Conservation (phyloP, 2,888 invertebrate species). For the Torymus tubicola region DNA sequence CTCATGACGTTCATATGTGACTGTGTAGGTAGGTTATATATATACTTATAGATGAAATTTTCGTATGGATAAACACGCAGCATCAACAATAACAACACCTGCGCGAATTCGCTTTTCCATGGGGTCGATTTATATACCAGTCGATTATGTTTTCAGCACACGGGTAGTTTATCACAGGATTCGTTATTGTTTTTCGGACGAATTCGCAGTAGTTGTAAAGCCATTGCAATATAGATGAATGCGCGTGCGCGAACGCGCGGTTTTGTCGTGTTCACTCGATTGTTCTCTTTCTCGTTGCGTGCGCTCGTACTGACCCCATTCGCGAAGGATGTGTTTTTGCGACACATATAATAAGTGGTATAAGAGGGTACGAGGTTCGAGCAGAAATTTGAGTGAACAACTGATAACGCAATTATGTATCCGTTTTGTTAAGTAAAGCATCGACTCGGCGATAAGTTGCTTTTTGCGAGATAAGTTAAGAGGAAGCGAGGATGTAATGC, state of each 20-base stretch:
- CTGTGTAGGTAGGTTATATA: neutral
- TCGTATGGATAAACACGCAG: slow-evolving; percentile 7
- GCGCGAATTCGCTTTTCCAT: slow-evolving; percentile 31
- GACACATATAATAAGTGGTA: neutral
- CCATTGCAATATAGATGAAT: too few relatives aligned
- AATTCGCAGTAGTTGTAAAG: too few relatives aligned
- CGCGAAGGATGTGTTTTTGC: neutral
- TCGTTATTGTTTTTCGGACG: too few relatives aligned
- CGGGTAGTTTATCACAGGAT: neutral
- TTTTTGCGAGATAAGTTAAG: too few relatives aligned
- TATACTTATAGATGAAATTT: too few relatives aligned
- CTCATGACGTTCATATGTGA: slow-evolving; percentile 64
- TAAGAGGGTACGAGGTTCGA: too few relatives aligned
- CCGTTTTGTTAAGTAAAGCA: too few relatives aligned
- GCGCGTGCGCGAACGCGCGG: too few relatives aligned
- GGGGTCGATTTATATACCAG: slow-evolving; percentile 13
- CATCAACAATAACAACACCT: slow-evolving; percentile 52
- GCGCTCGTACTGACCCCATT: slow-evolving; percentile 54
- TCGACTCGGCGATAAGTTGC: too few relatives aligned
- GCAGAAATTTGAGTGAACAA: too few relatives aligned
- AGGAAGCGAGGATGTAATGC: too few relatives aligned
- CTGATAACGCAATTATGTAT: too few relatives aligned
- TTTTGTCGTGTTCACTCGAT: slow-evolving; percentile 30
- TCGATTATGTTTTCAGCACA: neutral
- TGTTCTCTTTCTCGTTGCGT: slow-evolving; percentile 29